These are phyloP conservation scores for Cladorhizidae sp. DNA, from an alignment of 37 sponge, comb jelly and placozoan species.

Conservation along the genomic window DNA sequence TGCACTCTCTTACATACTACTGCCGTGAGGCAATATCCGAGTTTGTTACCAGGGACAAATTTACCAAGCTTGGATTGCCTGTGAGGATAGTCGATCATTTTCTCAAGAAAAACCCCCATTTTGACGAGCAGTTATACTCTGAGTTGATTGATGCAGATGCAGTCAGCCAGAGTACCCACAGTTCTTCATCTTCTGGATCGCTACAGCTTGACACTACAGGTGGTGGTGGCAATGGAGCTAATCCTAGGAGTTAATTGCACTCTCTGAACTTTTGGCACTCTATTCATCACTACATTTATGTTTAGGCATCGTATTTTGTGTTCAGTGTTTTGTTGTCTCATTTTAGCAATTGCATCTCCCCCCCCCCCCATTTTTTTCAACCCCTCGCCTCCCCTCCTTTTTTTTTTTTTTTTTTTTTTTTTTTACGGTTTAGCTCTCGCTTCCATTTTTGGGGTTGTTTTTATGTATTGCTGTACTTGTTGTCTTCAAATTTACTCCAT, in stretches of 20 bases:
- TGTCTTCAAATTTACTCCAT: too few species aligned
- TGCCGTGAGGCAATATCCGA: conserved; percentile 42
- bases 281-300: not conserved
- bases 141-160: not conserved
- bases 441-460: too few species aligned
- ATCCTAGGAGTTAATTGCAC: conserved; percentile 6
- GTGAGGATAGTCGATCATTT: conserved; percentile 36
- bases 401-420: too few species aligned
- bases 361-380: not conserved
- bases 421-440: too few species aligned
- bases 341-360: not conserved
- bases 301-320: conserved; percentile 7
- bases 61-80: conserved; percentile 40
- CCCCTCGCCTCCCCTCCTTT: not conserved
- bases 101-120: conserved; percentile 49
- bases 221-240: not conserved
- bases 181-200: conserved; percentile 12
- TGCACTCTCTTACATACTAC: conserved; percentile 51
- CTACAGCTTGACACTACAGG: conserved; percentile 45
- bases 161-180: not conserved
- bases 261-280: not conserved
- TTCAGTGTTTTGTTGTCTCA: not conserved
- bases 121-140: conserved; percentile 35
- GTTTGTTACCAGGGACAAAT: conserved; percentile 44
- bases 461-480: too few species aligned